Conservation (phyloP, 37 sponge, comb jelly and placozoan genomes). For the Diacarnus erythraeanus region DNA sequence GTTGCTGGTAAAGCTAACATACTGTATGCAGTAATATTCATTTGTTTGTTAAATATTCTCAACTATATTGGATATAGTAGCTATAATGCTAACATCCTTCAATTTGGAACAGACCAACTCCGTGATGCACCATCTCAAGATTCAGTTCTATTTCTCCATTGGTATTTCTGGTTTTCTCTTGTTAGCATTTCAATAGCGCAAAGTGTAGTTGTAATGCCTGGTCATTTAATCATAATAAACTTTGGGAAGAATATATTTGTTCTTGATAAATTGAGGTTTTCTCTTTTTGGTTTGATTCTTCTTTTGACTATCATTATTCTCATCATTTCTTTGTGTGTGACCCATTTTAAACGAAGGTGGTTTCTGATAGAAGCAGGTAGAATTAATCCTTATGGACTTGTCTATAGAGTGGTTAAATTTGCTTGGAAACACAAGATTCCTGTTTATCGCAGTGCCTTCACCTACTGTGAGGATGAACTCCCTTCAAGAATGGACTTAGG, state of each 20-base stretch:
- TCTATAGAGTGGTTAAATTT: neutral
- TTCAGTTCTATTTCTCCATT: neutral
- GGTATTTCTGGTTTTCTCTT: neutral
- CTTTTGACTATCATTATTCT: neutral
- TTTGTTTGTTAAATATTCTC: too few relatives aligned
- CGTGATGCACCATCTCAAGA: neutral
- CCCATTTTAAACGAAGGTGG: neutral
- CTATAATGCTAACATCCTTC: neutral
- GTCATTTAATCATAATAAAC: neutral
- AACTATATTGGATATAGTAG: too few relatives aligned
- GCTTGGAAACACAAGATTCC: neutral
- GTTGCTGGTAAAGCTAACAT: too few relatives aligned
- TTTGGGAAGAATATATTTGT: neutral
- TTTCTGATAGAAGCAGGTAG: neutral
- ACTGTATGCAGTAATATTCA: too few relatives aligned
- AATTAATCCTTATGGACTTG: neutral
- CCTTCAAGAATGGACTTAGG: slow-evolving; percentile 4
- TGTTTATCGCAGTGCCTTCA: slow-evolving; percentile 5
- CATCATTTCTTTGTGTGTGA: neutral
- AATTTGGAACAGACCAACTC: neutral
- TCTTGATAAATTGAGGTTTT: neutral
- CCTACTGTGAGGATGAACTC: slow-evolving; percentile 3
- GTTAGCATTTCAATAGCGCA: neutral
- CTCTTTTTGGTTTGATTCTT: neutral
- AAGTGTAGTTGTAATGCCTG: too few relatives aligned